Evolutionary conservation across 1,140 invertebrate genomes (phyloP).

Genomic region (Nilaparvata lugens): DNA sequence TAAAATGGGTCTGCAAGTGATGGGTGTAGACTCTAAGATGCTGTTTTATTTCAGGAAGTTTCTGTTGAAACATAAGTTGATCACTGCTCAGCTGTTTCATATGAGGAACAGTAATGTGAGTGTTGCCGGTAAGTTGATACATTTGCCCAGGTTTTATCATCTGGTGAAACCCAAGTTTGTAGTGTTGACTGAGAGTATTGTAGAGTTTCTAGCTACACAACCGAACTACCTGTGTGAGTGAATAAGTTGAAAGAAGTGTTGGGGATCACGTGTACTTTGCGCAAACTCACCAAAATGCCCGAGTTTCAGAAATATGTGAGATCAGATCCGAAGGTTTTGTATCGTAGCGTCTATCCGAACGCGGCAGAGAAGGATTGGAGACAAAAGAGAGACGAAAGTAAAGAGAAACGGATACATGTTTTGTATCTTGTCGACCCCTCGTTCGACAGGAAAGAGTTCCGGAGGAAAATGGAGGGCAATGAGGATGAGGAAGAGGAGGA

Average conservation of each 20-base stretch:
- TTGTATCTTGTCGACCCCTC: slow-evolving; percentile 43
- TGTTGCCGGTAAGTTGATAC: slow-evolving; percentile 43
- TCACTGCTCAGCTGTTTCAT: slow-evolving; percentile 50
- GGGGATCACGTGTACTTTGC: slow-evolving; percentile 29
- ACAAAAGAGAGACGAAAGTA: slow-evolving; percentile 38
- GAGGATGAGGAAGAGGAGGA: slow-evolving; percentile 43
- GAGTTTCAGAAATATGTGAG: slow-evolving; percentile 32
- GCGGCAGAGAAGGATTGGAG: slow-evolving; percentile 43
- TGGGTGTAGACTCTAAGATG: slow-evolving; percentile 49
- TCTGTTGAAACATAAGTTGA: slow-evolving; percentile 46
- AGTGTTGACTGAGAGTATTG: slow-evolving; percentile 43
- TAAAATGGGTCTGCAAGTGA: slow-evolving; percentile 41
- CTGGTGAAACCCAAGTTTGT: slow-evolving; percentile 46
- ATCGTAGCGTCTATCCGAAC: slow-evolving; percentile 49
- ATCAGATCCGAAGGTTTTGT: slow-evolving; percentile 39
- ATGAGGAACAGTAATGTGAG: slow-evolving; percentile 34
- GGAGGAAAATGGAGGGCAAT: slow-evolving; percentile 32
- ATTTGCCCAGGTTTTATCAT: slow-evolving; percentile 50
- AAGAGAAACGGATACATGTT: slow-evolving; percentile 43
- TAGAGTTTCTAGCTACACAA: slow-evolving; percentile 44
- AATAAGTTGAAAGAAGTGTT: slow-evolving; percentile 40
- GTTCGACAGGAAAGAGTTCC: slow-evolving; percentile 36
- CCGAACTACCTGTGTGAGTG: slow-evolving; percentile 44
- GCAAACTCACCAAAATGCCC: slow-evolving; percentile 18
- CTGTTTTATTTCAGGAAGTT: slow-evolving; percentile 57